Base-by-base conservation (phyloP, 2,797 vertebrate species). In the Falco concolor region DNA sequence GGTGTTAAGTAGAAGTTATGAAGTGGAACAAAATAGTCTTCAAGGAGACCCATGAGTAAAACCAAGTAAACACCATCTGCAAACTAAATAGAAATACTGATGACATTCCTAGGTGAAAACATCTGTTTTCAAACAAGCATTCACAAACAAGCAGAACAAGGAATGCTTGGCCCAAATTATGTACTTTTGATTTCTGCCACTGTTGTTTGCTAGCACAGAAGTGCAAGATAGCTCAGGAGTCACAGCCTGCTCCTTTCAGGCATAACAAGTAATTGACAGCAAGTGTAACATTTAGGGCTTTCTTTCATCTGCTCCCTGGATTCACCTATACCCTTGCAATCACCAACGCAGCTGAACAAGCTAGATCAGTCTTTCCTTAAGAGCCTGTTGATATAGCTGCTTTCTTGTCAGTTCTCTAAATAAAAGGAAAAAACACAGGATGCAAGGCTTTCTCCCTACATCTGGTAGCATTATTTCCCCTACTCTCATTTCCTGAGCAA, bases 1-100 rank as follows among this genome's bases (percentile, higher is more conserved):
- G 99, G 99, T 0, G 99, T 99, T 94, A 99, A 98, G 95, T 98
- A 98, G 98, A 99, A 99, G 97, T 99, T 98, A 97, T 99, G 98
- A 40, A 99, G 98, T 12, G 99, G 99, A 36, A 99, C 98, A 77
- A 99, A 99, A 95, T 99, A 99, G 96, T 98, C 98, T 84, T 99
- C 99, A 32, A 99, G 98, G 44, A 99, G 98, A n/a, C 99, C 99
- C 99, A 99, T 99, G 94, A 99, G 97, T 77, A 99, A 97, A 56
- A 99, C 98, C 95, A 99, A 97, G 96, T 99, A 99, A 57, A 99
- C 99, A 3, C 99, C 99, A 78, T 99, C 99, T 97, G 99, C 99
- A 98, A 99, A 99, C 99, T 99, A 76, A 65, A 95, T 19, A 97
- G 84, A 97, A 30, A 87, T 34, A 70, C 5, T 13, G 38, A 38